phyloP scores from a whole-genome alignment of 2,888 invertebrate species.

The Brenthis daphne region DNA sequence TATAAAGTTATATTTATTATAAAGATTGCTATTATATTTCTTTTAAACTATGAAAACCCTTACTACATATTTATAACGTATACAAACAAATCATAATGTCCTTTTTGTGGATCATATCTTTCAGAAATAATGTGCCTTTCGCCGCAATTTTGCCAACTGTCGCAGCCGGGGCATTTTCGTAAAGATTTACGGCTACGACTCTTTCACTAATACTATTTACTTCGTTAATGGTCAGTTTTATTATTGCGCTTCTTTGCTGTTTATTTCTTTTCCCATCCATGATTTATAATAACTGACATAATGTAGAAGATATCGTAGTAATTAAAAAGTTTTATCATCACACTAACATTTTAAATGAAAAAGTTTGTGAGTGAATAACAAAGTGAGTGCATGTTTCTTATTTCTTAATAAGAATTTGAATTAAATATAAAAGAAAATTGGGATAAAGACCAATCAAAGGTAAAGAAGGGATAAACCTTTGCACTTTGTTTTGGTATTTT shows the following conservation, averaged over 20 bases:
- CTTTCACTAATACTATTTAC: constrained; percentile 78
- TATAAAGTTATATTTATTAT: too few species aligned
- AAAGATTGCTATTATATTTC: neutral
- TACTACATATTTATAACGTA: neutral
- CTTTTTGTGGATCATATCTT: constrained; percentile 37
- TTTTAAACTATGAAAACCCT: neutral
- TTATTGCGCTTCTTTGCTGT: constrained; percentile 64
- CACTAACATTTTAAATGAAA: constrained; percentile 6
- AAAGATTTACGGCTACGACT: constrained; percentile 70
- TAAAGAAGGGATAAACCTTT: too few species aligned
- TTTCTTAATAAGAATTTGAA: too few species aligned
- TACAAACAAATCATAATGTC: constrained; percentile 30
- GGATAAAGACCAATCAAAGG: too few species aligned
- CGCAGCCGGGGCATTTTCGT: constrained; percentile 63
- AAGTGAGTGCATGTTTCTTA: too few species aligned
- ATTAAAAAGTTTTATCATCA: constrained; percentile 35
- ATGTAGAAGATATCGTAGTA: constrained; percentile 29
- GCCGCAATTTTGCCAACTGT: constrained; percentile 69
- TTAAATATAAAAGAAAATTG: too few species aligned
- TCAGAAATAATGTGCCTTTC: constrained; percentile 46
- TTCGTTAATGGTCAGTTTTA: constrained; percentile 74
- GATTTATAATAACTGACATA: constrained; percentile 38
- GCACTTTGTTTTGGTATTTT: too few species aligned
- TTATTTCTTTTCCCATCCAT: constrained; percentile 57
- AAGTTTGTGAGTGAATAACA: too few species aligned